Evolutionary conservation across 1,140 invertebrate species (phyloP).

Genomic region (Danaus plexippus): DNA sequence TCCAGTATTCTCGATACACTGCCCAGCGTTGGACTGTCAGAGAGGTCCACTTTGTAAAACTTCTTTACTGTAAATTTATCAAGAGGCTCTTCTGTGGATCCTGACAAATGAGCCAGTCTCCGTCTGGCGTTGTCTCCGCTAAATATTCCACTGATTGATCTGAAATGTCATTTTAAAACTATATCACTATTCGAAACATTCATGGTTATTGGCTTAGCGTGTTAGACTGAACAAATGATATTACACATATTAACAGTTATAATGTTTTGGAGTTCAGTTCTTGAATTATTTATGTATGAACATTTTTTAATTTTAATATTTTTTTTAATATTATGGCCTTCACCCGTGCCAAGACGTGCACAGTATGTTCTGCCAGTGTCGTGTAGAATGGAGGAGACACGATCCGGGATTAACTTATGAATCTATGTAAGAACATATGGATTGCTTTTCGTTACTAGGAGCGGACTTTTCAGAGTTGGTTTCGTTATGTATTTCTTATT

Average conservation of each 20-base stretch:
- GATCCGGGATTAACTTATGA: no score
- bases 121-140: constrained; percentile 81
- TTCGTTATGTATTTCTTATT: background rate
- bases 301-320: no score
- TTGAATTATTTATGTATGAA: no score
- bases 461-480: background rate
- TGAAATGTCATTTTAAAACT: constrained; percentile 33
- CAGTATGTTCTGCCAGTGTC: no score
- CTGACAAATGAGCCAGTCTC: constrained; percentile 78
- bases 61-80: constrained; percentile 80
- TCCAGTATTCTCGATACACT: constrained; percentile 83
- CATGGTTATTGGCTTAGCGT: background rate
- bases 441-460: no score
- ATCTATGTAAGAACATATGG: no score
- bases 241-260: no score
- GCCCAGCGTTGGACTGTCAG: constrained; percentile 74
- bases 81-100: constrained; percentile 75
- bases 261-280: no score
- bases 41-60: constrained; percentile 79
- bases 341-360: no score
- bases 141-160: constrained; percentile 79
- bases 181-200: background rate
- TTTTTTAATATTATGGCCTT: no score
- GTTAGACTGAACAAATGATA: no score
- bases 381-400: no score